Conservation (phyloP, 2,888 invertebrate species). For the Pheosia gnoma region DNA sequence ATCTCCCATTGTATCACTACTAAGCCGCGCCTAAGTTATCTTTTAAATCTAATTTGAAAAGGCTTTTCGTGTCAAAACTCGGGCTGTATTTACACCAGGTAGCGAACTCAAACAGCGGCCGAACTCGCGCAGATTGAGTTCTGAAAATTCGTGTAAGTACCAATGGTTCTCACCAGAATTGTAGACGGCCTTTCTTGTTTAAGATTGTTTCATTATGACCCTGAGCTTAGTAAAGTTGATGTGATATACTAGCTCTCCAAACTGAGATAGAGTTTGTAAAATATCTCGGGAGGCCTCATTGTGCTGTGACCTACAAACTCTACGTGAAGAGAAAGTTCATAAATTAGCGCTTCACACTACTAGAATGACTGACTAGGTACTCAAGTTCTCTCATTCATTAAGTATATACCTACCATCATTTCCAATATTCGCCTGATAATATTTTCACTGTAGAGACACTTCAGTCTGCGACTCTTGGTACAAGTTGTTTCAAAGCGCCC, state of each 20-base stretch:
- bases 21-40: conserved; percentile 26
- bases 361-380: no score
- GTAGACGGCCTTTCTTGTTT: not conserved
- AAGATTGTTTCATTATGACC: no score
- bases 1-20: conserved; percentile 15
- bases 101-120: conserved; percentile 36
- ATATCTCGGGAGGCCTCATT: no score
- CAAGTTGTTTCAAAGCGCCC: conserved; percentile 13
- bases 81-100: conserved; percentile 29
- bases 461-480: not conserved
- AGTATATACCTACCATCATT: no score
- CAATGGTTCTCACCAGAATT: conserved; percentile 11
- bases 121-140: conserved; percentile 24
- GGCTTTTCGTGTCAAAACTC: conserved; percentile 48
- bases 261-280: no score
- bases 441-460: not conserved
- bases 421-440: not conserved
- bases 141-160: conserved; percentile 12
- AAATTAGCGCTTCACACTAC: no score
- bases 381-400: no score
- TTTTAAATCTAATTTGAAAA: conserved; percentile 53
- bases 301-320: no score
- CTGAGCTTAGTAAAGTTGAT: no score
- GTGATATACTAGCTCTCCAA: no score
- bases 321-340: no score